These are phyloP conservation scores for Muntiacus muntjak DNA, from an alignment of 2,113 vertebrate species.

Conservation along the genomic window DNA sequence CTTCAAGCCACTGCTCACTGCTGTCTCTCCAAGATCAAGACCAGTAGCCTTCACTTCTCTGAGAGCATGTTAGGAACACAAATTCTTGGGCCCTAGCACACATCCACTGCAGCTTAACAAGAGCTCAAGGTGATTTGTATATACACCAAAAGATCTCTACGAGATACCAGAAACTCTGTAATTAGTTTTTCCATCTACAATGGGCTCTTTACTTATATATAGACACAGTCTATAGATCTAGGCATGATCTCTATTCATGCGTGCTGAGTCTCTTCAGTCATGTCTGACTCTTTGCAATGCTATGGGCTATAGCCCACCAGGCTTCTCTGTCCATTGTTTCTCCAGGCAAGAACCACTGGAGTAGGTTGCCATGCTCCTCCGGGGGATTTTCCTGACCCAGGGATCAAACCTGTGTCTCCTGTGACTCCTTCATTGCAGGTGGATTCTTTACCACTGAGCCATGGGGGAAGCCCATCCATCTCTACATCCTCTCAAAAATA, in stretches of 20 bases:
- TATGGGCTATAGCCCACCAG: neutral
- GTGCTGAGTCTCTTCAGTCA: accelerated
- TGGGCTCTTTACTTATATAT: neutral
- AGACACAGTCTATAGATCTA: neutral
- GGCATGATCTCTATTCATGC: neutral
- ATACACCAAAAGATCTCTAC: neutral
- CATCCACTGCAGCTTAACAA: neutral
- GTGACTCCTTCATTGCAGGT: neutral
- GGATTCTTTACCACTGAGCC: neutral
- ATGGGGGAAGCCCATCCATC: neutral
- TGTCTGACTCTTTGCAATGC: neutral
- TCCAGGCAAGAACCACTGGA: neutral
- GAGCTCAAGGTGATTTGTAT: neutral
- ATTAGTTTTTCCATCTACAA: neutral
- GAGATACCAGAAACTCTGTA: neutral
- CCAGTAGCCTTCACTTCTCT: neutral
- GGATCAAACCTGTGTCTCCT: neutral
- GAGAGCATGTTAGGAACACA: neutral
- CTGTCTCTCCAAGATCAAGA: neutral
- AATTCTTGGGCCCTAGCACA: neutral
- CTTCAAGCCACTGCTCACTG: neutral
- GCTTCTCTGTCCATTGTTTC: neutral
- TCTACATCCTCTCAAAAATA: neutral
- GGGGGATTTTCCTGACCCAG: neutral
- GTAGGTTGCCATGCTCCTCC: neutral